These are phyloP conservation scores for Drosophila malerkotliana DNA, from an alignment of 1,140 invertebrate species.

Conservation along the genomic window DNA sequence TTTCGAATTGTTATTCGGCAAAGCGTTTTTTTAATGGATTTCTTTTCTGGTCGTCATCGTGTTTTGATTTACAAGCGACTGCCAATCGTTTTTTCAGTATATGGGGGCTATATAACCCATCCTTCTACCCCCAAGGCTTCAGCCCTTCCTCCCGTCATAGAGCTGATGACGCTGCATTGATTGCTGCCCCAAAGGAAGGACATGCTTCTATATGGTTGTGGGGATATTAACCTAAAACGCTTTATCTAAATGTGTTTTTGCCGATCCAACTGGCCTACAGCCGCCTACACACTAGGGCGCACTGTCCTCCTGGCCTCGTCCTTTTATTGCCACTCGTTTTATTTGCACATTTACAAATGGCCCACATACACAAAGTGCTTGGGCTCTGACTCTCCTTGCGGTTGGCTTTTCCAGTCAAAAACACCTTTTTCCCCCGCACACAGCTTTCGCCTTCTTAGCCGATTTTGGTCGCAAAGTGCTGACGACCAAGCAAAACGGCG, in stretches of 20 bases:
- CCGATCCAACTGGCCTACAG: slow-evolving; percentile 35
- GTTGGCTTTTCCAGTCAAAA: slow-evolving; percentile 42
- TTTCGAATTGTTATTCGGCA: slow-evolving; percentile 59
- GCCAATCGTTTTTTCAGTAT: slow-evolving; percentile 47
- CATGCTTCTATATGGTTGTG: slow-evolving; percentile 43
- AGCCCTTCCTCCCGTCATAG: slow-evolving; percentile 12
- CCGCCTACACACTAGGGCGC: background rate
- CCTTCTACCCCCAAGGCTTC: background rate
- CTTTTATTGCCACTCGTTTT: slow-evolving; percentile 75
- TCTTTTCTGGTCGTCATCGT: slow-evolving; percentile 50
- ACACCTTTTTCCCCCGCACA: slow-evolving; percentile 54
- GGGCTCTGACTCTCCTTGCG: slow-evolving; percentile 34
- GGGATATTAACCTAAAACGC: slow-evolving; percentile 74
- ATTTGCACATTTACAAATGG: slow-evolving; percentile 80
- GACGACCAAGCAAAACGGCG: slow-evolving; percentile 37
- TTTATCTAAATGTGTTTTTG: slow-evolving; percentile 78
- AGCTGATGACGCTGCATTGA: slow-evolving; percentile 76
- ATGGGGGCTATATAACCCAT: background rate
- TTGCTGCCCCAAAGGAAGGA: slow-evolving; percentile 53
- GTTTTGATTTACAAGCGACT: slow-evolving; percentile 70
- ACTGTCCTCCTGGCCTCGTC: slow-evolving; percentile 32
- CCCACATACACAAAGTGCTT: slow-evolving; percentile 46
- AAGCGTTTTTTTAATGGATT: slow-evolving; percentile 53
- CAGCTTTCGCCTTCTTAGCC: background rate
- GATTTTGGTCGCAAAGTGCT: slow-evolving; percentile 42